Conservation (phyloP, 2,113 vertebrate genomes). For the Octodon degus region DNA sequence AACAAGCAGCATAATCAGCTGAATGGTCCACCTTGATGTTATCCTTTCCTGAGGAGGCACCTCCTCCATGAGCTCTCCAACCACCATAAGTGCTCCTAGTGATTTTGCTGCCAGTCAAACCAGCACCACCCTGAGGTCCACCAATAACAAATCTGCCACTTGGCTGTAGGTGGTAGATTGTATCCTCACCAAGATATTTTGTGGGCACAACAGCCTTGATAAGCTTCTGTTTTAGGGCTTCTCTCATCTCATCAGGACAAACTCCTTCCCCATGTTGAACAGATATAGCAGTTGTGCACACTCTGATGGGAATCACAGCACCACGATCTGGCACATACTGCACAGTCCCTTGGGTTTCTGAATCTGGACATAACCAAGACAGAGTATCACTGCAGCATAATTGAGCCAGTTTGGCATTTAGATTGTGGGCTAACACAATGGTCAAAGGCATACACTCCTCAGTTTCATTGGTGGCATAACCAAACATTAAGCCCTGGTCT, state of each 20-base stretch:
- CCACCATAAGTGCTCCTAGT: too few relatives aligned
- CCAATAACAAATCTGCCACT: constrained; percentile 92
- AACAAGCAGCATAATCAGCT: too few relatives aligned
- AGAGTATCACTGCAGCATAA: constrained; percentile 93
- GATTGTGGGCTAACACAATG: constrained; percentile 95
- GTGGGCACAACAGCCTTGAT: constrained; percentile 95
- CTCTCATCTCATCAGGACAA: constrained; percentile 96
- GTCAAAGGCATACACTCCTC: constrained; percentile 98
- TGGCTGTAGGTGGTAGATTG: constrained; percentile 90
- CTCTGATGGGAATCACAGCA: constrained; percentile 95
- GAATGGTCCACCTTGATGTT: too few relatives aligned
- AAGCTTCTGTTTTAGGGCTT: constrained; percentile 96
- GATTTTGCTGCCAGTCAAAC: too few relatives aligned
- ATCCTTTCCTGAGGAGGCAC: too few relatives aligned
- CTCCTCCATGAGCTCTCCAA: too few relatives aligned
- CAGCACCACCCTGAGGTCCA: constrained; percentile 86
- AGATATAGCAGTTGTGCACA: constrained; percentile 96
- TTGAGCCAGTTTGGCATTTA: constrained; percentile 97
- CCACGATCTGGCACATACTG: constrained; percentile 97
- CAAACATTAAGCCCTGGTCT: constrained; percentile 99
- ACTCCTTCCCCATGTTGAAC: constrained; percentile 97
- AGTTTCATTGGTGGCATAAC: constrained; percentile 97
- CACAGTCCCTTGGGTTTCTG: constrained; percentile 99
- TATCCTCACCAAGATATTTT: constrained; percentile 90
- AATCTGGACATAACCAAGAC: constrained; percentile 97